Conservation (phyloP, 2,888 invertebrate genomes). For the Conomelus anceps region DNA sequence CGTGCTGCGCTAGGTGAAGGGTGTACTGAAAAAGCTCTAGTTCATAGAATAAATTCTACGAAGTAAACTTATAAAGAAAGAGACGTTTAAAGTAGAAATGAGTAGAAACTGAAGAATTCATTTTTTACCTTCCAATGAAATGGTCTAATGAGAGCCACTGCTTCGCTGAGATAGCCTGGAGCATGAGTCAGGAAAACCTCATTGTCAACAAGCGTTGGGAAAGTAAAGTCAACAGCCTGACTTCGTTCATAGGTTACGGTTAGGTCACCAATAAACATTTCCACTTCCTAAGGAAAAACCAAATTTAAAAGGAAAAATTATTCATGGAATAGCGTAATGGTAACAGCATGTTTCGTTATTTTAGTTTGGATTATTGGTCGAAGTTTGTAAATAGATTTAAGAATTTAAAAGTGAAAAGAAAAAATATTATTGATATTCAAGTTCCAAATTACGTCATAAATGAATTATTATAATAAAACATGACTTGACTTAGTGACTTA, state of each 20-base stretch:
- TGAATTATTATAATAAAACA: slow-evolving; percentile 1
- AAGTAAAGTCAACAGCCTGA: slow-evolving; percentile 67
- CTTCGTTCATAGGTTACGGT: slow-evolving; percentile 65
- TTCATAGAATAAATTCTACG: too few species aligned
- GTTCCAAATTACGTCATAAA: too few species aligned
- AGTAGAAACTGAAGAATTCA: not conserved
- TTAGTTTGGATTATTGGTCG: not conserved
- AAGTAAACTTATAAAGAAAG: too few species aligned
- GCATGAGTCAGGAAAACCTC: slow-evolving; percentile 71
- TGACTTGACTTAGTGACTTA: too few species aligned
- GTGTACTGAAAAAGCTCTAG: too few species aligned
- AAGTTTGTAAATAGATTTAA: too few species aligned
- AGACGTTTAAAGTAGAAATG: too few species aligned
- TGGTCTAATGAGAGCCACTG: slow-evolving; percentile 63
- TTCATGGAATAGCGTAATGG: not conserved
- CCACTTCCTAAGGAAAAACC: slow-evolving; percentile 51
- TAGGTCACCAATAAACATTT: slow-evolving; percentile 68
- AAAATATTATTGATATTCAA: not conserved
- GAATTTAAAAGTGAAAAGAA: too few species aligned
- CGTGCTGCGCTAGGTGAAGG: too few species aligned
- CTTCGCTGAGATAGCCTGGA: slow-evolving; percentile 64
- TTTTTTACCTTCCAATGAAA: slow-evolving; percentile 59
- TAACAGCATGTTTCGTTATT: not conserved
- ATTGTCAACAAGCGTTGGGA: slow-evolving; percentile 66
- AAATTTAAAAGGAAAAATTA: not conserved